These are phyloP conservation scores for Mungos mungo DNA, from an alignment of 2,113 vertebrate species.

Conservation along the genomic window DNA sequence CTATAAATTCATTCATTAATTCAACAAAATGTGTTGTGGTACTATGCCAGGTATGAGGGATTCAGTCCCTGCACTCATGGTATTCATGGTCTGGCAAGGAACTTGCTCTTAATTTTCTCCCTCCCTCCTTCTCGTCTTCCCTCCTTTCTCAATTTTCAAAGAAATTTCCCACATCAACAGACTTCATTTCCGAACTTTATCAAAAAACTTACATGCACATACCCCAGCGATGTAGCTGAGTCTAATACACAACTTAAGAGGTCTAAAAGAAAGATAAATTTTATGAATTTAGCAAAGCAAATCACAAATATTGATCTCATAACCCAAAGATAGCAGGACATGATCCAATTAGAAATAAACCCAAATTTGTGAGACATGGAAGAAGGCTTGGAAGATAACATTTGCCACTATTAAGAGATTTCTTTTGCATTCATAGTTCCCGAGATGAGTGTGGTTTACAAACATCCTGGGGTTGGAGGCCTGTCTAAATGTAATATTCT, in stretches of 20 bases:
- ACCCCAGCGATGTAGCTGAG: background rate
- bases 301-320: background rate
- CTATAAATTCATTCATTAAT: background rate
- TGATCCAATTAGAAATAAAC: conserved; percentile 20
- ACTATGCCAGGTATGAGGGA: background rate
- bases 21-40: background rate
- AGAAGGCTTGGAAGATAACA: conserved; percentile 6
- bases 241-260: background rate
- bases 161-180: background rate
- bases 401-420: conserved; percentile 42
- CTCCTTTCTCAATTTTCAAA: background rate
- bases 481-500: conserved; percentile 76
- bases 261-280: background rate
- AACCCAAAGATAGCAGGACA: background rate
- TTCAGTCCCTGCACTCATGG: background rate
- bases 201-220: background rate
- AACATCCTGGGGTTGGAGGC: conserved; percentile 57
- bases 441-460: conserved; percentile 60
- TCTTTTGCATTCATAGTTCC: conserved; percentile 55
- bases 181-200: background rate
- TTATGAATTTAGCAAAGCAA: background rate
- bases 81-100: background rate
- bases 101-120: background rate
- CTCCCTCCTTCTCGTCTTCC: background rate
- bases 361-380: background rate